Conservation (phyloP, 2,888 invertebrate genomes). For the Cephus rjabovi region DNA sequence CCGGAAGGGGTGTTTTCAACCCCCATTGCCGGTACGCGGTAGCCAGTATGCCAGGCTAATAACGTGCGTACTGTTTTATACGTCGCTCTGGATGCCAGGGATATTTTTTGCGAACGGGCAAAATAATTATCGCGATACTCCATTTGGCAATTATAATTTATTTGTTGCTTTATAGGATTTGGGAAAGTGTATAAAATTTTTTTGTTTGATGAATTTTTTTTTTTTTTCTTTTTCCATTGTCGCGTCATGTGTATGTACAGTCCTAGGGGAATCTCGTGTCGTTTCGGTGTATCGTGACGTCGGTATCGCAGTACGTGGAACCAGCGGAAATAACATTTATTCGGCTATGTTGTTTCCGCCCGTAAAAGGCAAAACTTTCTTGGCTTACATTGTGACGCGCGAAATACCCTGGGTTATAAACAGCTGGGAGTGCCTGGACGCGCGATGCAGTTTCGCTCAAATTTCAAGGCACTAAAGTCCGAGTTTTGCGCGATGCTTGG, state of each 20-base stretch:
- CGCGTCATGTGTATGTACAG: not conserved
- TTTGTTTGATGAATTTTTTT: too few relatives aligned
- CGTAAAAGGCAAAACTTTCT: not conserved
- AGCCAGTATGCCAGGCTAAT: not conserved
- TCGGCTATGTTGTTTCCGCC: not conserved
- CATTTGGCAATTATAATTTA: not conserved
- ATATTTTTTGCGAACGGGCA: not conserved
- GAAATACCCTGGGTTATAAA: not conserved
- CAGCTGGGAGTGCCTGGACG: not conserved
- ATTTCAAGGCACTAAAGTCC: not conserved
- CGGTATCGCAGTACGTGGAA: not conserved
- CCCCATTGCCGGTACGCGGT: not conserved
- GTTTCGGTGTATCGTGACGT: not conserved
- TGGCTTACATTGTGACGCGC: not conserved
- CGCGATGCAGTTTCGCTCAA: not conserved
- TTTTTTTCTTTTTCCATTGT: too few relatives aligned
- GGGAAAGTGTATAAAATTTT: too few relatives aligned
- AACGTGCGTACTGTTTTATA: not conserved
- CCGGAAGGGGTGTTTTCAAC: not conserved
- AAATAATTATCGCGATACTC: not conserved
- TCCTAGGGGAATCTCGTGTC: not conserved
- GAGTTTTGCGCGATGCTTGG: too few relatives aligned
- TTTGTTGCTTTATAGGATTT: too few relatives aligned
- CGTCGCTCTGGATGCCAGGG: not conserved
- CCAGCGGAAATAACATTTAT: not conserved